phyloP scores from a whole-genome alignment of 2,888 invertebrate genomes.

The Lochmaea capreae region DNA sequence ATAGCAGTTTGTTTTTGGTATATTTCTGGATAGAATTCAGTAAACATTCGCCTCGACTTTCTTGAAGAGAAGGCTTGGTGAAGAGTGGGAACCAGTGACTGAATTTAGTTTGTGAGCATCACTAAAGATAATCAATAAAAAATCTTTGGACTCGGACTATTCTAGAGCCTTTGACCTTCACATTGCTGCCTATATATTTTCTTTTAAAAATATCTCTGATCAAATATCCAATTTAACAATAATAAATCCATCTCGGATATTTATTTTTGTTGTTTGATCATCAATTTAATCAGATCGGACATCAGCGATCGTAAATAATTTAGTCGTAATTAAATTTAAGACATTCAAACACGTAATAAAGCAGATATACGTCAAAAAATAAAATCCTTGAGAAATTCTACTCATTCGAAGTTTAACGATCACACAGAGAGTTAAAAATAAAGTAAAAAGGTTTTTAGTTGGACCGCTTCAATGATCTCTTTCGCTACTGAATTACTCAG shows the following conservation, averaged over 20 bases:
- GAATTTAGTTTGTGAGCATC: too few relatives aligned
- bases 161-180: too few relatives aligned
- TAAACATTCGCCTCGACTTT: too few relatives aligned
- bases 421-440: constrained; percentile 38
- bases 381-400: constrained; percentile 49
- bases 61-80: too few relatives aligned
- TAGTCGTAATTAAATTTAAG: constrained; percentile 35
- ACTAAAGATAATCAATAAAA: too few relatives aligned
- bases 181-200: too few relatives aligned
- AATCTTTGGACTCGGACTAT: too few relatives aligned
- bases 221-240: not conserved
- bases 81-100: too few relatives aligned
- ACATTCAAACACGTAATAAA: constrained; percentile 49
- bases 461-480: constrained; percentile 49
- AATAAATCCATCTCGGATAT: not conserved
- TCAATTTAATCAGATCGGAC: constrained; percentile 34
- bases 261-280: not conserved
- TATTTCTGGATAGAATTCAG: too few relatives aligned
- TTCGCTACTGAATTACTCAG: constrained; percentile 51
- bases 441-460: constrained; percentile 35
- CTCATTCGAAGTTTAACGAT: constrained; percentile 44
- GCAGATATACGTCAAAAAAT: constrained; percentile 38
- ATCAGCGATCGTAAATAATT: constrained; percentile 41
- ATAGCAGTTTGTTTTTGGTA: too few relatives aligned
- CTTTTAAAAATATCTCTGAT: too few relatives aligned